Base-by-base conservation (phyloP, 2,113 vertebrate species). In the Paracanthobrama guichenoti region DNA sequence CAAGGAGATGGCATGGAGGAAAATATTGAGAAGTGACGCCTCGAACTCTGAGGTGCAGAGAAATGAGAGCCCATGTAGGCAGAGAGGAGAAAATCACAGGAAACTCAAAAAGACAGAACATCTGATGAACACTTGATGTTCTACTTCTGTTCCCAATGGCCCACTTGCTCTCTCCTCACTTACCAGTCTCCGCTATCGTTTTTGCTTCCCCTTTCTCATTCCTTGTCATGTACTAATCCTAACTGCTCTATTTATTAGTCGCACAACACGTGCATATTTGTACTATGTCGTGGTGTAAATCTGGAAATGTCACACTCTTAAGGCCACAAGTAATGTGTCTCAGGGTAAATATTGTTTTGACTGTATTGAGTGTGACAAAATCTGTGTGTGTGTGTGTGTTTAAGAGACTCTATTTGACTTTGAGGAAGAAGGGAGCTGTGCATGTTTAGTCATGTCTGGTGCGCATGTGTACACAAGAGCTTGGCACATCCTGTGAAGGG, bases 1-100 rank as follows among this genome's bases (percentile, higher is more conserved):
- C 67, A 86, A 87, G 84, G 75, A 85, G 75, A 83, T 50, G 67
- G 16, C 24, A 79, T 69, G 82, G 60, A 60, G 42, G 69, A 75
- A 86, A 78, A 67, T 62, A 75, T 24, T n/a, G 62, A 62, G 71
- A 81, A 79, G 66, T 73, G 31, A 53, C 4, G 13, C 81, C 62
- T 78, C 42, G 48, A 11, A 76, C 3, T 16, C 44, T 67, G 78
- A 80, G 26, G 78, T 60, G 7, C 62, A 24, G 9, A 60, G n/a
- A 79, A 60, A 79, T 42, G 13, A 64, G 78, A 18, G 22, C n/a
- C n/a, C 24, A 20, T 22, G 6, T 62, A 26, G 57, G n/a, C 6
- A 60, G 73, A 59, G 31, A 69, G 18, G 48, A 71, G 39, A 55
- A 69, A 82, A 10, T 46, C 24, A 31, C 42, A 35, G 24, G 13